These are phyloP conservation scores for Fukomys damarensis DNA, from an alignment of 2,113 vertebrate genomes.

Conservation along the genomic window DNA sequence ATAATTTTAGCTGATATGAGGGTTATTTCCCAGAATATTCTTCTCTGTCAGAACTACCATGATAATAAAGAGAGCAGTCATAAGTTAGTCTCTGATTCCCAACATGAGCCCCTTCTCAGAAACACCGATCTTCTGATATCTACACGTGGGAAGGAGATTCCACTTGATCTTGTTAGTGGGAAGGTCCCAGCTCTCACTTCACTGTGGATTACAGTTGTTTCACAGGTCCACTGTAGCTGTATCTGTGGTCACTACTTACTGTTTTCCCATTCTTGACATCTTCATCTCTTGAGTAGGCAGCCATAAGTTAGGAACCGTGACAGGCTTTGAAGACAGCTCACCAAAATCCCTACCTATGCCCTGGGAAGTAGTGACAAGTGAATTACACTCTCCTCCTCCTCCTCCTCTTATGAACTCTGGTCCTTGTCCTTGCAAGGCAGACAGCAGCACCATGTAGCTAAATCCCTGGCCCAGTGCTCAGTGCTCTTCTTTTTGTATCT, in stretches of 20 bases:
- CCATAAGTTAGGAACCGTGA: neutral
- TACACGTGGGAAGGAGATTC: neutral
- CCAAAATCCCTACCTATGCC: neutral
- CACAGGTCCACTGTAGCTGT: neutral
- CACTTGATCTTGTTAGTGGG: neutral
- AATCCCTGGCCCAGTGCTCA: too few relatives aligned
- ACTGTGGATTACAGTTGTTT: neutral
- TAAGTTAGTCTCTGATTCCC: neutral
- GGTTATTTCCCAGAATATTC: neutral
- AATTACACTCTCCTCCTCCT: too few relatives aligned
- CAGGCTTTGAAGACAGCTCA: neutral
- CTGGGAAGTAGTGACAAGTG: neutral
- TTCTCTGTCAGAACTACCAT: neutral
- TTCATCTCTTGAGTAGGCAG: neutral
- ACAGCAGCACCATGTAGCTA: too few relatives aligned
- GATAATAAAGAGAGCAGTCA: neutral
- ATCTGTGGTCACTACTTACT: neutral
- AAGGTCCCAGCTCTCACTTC: neutral
- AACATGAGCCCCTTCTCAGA: neutral
- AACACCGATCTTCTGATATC: neutral
- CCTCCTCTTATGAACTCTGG: too few relatives aligned
- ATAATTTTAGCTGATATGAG: neutral
- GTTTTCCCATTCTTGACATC: neutral
- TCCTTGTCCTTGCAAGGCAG: too few relatives aligned
- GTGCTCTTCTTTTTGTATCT: neutral